Conservation (phyloP, 2,888 invertebrate genomes). For the Empis stercorea region DNA sequence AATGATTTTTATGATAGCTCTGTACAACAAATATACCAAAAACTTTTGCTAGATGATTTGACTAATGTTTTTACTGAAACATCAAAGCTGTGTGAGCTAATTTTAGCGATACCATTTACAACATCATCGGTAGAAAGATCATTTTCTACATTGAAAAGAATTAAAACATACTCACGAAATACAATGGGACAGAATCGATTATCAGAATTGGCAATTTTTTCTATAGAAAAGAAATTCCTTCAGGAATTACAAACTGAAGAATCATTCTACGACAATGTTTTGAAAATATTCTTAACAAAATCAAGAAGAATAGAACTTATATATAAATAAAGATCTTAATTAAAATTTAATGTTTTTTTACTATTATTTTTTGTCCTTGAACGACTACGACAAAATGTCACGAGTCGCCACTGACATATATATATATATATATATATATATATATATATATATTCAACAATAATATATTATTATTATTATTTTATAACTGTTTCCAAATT, state of each 20-base stretch:
- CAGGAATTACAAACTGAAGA: neutral
- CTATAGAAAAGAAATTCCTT: neutral
- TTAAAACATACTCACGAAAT: neutral
- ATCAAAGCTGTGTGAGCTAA: neutral
- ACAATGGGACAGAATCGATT: neutral
- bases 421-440: too few relatives aligned
- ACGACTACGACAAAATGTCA: too few relatives aligned
- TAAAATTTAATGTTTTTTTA: neutral
- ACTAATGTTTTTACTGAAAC: neutral
- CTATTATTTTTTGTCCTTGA: neutral
- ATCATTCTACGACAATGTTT: neutral
- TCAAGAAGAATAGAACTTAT: neutral
- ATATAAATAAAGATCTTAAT: neutral
- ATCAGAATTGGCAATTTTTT: neutral
- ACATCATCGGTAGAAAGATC: neutral
- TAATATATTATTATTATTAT: too few relatives aligned
- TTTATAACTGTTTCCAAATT: too few relatives aligned
- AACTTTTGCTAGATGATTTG: neutral
- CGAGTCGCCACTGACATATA: too few relatives aligned
- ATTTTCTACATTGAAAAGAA: neutral
- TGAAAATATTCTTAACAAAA: neutral
- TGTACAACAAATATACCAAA: neutral
- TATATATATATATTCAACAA: too few relatives aligned
- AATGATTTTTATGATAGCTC: neutral
- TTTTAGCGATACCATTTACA: neutral